phyloP scores from a whole-genome alignment of 2,113 vertebrate genomes.

The Scortum barcoo region DNA sequence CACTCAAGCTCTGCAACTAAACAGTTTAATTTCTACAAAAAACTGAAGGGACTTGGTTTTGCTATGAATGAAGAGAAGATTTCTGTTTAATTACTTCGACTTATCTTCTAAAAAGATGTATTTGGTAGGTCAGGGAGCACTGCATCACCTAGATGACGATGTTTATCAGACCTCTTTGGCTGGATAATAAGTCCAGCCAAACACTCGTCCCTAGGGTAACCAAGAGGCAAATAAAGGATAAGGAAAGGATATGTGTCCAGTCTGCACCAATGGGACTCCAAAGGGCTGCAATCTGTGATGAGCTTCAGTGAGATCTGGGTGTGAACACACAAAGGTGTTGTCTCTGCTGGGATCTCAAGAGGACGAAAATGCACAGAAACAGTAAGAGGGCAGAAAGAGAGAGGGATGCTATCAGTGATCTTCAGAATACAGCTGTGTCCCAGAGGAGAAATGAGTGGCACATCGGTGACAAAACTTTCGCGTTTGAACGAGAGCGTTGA shows the following conservation, averaged over 20 bases:
- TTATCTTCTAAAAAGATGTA: no score
- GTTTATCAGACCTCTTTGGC: no score
- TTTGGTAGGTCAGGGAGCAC: no score
- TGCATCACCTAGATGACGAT: no score
- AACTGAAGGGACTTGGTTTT: no score
- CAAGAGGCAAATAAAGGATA: neutral
- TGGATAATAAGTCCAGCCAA: no score
- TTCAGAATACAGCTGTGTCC: slow-evolving; percentile 19
- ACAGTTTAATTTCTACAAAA: no score
- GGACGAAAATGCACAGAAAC: slow-evolving; percentile 31
- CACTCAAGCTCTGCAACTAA: neutral
- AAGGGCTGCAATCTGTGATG: slow-evolving; percentile 41
- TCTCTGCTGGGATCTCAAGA: slow-evolving; percentile 38
- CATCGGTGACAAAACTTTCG: slow-evolving; percentile 20
- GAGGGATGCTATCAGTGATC: slow-evolving; percentile 10
- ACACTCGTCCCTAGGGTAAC: neutral
- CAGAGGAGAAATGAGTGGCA: slow-evolving; percentile 4
- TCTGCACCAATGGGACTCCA: slow-evolving; percentile 21
- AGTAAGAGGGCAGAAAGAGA: slow-evolving; percentile 24
- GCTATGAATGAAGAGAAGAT: no score
- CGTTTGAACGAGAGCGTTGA: slow-evolving; percentile 9
- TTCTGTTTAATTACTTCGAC: no score
- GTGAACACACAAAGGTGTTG: slow-evolving; percentile 34
- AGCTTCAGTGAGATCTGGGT: slow-evolving; percentile 46
- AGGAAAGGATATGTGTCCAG: slow-evolving; percentile 5